Evolutionary conservation across 2,113 vertebrate genomes (phyloP).

Genomic region (Trematocara marginatum): DNA sequence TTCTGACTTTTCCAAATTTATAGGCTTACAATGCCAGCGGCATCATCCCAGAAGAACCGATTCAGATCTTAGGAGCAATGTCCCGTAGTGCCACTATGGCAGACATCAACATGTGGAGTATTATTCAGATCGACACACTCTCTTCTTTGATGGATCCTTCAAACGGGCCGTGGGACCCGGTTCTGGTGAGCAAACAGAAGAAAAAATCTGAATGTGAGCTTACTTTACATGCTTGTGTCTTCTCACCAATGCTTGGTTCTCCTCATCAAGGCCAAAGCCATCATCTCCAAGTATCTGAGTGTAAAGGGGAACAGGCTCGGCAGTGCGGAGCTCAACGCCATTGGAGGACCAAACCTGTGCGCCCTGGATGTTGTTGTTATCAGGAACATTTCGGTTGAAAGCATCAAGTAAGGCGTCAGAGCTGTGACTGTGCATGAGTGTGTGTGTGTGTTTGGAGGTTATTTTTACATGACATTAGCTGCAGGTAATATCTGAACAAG

Average conservation of each 20-base stretch:
- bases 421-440: not conserved
- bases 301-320: constrained; percentile 58
- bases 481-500: not conserved
- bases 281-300: constrained; percentile 49
- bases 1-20: not conserved
- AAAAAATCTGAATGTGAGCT: not conserved
- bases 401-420: constrained; percentile 69
- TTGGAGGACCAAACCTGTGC: constrained; percentile 72
- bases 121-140: constrained; percentile 67
- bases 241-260: not conserved
- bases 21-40: constrained; percentile 49
- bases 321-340: constrained; percentile 41
- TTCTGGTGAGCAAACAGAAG: constrained; percentile 36
- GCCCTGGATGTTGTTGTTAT: constrained; percentile 51
- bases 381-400: constrained; percentile 24
- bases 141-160: constrained; percentile 51
- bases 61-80: constrained; percentile 53
- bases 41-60: constrained; percentile 49
- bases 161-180: constrained; percentile 51
- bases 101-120: constrained; percentile 60
- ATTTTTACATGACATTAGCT: not conserved
- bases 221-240: not conserved
- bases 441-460: not conserved
- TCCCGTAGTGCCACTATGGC: constrained; percentile 45
- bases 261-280: constrained; percentile 22